A percentile compares a stretch with the other conserved stretches of the same genome.
These are phyloP conservation scores for Antidorcas marsupialis DNA, from an alignment of 2,113 vertebrate species.

Conservation along the genomic window DNA sequence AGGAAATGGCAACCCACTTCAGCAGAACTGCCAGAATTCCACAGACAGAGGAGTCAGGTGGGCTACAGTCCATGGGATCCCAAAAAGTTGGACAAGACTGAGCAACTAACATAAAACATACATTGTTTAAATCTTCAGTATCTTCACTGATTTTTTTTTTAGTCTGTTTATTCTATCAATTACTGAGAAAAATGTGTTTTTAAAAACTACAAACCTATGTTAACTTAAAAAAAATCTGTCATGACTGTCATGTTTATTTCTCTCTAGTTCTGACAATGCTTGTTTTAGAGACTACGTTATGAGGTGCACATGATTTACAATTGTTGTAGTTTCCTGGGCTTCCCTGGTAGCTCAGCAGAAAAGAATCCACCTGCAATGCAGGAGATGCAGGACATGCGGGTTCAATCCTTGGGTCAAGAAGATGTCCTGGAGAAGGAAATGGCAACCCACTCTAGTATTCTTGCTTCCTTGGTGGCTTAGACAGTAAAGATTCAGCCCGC, in stretches of 20 bases:
- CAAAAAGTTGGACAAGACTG: neutral
- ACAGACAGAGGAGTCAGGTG: neutral
- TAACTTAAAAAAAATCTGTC: neutral
- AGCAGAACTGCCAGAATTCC: neutral
- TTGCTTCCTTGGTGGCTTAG: neutral
- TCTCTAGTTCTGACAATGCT: neutral
- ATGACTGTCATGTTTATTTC: neutral
- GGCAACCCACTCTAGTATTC: neutral
- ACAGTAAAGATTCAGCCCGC: neutral
- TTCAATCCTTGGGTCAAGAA: neutral
- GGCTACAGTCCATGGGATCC: neutral
- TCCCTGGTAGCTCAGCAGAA: neutral
- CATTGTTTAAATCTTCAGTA: neutral
- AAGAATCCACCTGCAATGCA: neutral
- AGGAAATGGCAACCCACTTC: neutral
- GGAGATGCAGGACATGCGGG: neutral
- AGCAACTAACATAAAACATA: neutral
- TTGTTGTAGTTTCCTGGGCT: neutral
- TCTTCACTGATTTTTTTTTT: neutral
- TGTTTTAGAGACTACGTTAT: neutral
- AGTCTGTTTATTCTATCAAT: neutral
- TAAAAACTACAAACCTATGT: neutral
- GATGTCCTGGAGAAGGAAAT: neutral
- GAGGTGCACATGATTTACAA: neutral
- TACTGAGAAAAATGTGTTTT: neutral